Conservation (phyloP, 2,888 invertebrate species). For the Diplolepis rosae region DNA sequence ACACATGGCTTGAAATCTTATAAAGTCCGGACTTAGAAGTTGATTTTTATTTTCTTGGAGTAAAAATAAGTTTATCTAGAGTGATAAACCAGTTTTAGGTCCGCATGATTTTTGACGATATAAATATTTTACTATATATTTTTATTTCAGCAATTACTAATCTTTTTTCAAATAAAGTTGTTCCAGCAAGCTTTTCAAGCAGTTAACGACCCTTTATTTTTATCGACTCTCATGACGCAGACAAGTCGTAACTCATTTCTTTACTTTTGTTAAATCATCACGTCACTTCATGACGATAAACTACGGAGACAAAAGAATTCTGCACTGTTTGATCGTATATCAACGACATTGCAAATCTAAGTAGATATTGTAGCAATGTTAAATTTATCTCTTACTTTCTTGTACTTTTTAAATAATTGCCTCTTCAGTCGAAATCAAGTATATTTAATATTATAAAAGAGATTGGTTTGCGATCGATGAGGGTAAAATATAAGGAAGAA, state of each 20-base stretch:
- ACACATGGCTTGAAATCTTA: too few relatives aligned
- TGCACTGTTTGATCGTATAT: not conserved
- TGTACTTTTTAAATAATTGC: not conserved
- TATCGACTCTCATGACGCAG: not conserved
- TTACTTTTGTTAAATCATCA: conserved; percentile 7
- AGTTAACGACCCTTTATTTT: not conserved
- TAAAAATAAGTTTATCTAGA: too few relatives aligned
- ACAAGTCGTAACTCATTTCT: not conserved
- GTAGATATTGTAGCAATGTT: not conserved
- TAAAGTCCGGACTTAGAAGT: too few relatives aligned
- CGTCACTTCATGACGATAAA: not conserved
- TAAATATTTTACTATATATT: too few relatives aligned
- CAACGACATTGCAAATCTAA: conserved; percentile 2
- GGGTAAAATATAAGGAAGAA: too few relatives aligned
- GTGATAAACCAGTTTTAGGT: too few relatives aligned
- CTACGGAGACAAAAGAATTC: not conserved
- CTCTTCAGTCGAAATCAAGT: too few relatives aligned
- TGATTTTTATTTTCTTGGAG: too few relatives aligned
- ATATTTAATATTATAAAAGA: too few relatives aligned
- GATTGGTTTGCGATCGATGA: too few relatives aligned
- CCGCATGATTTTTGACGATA: too few relatives aligned
- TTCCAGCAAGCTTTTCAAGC: not conserved
- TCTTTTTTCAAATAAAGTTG: not conserved
- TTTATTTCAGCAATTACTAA: not conserved
- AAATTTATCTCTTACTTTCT: not conserved